phyloP scores from a whole-genome alignment of 2,888 invertebrate species.

The Gastracanthus pulcherrimus region DNA sequence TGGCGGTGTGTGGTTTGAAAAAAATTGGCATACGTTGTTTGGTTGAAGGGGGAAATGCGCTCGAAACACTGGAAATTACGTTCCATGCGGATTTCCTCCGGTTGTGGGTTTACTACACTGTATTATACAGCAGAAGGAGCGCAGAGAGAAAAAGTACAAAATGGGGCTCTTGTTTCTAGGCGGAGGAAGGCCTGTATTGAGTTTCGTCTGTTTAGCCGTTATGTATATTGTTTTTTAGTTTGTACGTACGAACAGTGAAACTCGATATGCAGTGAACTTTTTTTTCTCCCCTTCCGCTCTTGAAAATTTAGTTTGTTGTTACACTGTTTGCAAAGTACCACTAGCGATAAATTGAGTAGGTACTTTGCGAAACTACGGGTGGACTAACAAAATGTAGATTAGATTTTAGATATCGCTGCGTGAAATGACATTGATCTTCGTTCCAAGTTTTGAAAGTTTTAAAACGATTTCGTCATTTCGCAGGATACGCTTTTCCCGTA shows the following conservation, averaged over 20 bases:
- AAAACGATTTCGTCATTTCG: constrained; percentile 61
- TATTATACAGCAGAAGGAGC: not conserved
- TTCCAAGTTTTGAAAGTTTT: not conserved
- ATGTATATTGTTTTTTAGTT: not conserved
- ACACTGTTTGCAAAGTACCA: not conserved
- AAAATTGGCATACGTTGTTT: not conserved
- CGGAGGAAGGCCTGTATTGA: constrained; percentile 41
- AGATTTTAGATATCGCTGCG: not conserved
- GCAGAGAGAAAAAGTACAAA: constrained; percentile 34
- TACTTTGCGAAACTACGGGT: not conserved
- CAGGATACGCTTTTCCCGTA: constrained; percentile 90
- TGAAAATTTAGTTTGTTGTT: not conserved
- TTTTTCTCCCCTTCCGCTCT: not conserved
- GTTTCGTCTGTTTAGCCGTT: constrained; percentile 21
- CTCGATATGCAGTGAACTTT: not conserved
- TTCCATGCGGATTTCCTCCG: not conserved
- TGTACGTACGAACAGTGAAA: not conserved
- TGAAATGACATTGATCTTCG: not conserved
- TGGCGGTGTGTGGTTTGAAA: not conserved
- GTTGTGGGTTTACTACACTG: not conserved
- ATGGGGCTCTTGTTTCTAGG: constrained; percentile 49
- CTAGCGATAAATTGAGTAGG: not conserved
- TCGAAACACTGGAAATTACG: no score
- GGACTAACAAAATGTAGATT: not conserved
- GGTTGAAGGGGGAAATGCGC: not conserved